These are phyloP conservation scores for Ameiurus melas DNA, from an alignment of 2,113 vertebrate genomes.

Conservation along the genomic window DNA sequence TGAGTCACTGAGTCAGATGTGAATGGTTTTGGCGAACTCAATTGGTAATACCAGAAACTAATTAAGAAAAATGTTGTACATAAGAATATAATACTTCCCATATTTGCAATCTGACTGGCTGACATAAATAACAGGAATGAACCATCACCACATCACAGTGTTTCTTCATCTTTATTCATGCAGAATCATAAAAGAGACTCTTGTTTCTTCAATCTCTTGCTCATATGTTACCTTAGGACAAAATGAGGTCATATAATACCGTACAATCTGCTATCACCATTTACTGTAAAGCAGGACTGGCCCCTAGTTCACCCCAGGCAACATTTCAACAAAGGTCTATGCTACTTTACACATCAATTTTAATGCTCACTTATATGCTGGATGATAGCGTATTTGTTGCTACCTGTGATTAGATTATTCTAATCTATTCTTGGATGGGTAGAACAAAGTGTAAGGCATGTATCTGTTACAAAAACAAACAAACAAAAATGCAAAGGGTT, in stretches of 20 bases:
- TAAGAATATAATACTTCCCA: background rate
- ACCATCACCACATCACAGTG: background rate
- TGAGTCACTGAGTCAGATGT: background rate
- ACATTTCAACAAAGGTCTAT: background rate
- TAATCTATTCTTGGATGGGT: background rate
- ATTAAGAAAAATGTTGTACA: background rate
- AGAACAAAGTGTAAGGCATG: background rate
- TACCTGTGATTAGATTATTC: background rate
- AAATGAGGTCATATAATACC: background rate
- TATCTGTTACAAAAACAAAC: too few species aligned
- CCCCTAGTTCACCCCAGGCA: background rate
- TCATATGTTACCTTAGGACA: background rate
- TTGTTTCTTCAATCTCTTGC: background rate
- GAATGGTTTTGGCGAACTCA: background rate
- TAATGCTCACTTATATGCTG: background rate
- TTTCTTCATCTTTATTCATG: slow-evolving; percentile 9
- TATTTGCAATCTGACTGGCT: background rate
- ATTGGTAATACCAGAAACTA: background rate
- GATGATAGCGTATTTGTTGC: background rate
- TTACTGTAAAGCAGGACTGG: background rate
- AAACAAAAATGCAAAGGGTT: background rate
- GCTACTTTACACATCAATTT: background rate
- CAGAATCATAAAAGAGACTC: slow-evolving; percentile 5
- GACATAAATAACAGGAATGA: background rate
- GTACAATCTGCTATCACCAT: background rate